Evolutionary conservation across 2,797 vertebrate genomes (phyloP).

Genomic region (Hoplostethus mediterraneus): DNA sequence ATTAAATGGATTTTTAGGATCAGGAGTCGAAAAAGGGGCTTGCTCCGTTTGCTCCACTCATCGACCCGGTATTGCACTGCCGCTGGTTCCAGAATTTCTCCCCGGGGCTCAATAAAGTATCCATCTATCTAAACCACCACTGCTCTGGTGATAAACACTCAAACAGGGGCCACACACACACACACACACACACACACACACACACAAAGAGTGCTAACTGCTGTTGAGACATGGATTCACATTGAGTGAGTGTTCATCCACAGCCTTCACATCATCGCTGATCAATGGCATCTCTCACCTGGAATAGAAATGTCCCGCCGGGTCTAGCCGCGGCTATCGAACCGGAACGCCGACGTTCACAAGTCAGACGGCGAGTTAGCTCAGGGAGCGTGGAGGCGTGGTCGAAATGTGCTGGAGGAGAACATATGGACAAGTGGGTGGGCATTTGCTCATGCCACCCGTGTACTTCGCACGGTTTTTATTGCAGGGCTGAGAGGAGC

Average conservation of each 20-base stretch:
- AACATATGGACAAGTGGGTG: neutral
- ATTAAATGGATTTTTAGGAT: no score
- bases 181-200: constrained; percentile 5
- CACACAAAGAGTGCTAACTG: neutral
- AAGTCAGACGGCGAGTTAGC: no score
- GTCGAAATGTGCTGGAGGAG: neutral
- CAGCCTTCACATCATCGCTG: neutral
- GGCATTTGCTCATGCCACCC: neutral
- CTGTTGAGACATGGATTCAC: neutral
- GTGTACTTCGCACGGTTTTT: neutral
- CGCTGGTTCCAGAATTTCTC: no score
- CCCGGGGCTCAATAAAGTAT: no score
- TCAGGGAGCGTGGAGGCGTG: no score
- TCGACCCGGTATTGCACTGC: no score
- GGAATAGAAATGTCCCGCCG: neutral
- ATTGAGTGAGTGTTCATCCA: neutral
- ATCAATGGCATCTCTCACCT: neutral
- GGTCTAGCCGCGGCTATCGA: neutral
- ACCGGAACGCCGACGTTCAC: neutral
- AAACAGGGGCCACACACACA: neutral
- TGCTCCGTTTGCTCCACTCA: no score
- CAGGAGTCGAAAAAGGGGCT: no score
- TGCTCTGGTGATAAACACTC: neutral
- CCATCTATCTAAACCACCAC: neutral
- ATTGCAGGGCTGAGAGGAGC: no score